phyloP scores from a whole-genome alignment of 2,113 vertebrate genomes.

The Pseudonaja textilis region DNA sequence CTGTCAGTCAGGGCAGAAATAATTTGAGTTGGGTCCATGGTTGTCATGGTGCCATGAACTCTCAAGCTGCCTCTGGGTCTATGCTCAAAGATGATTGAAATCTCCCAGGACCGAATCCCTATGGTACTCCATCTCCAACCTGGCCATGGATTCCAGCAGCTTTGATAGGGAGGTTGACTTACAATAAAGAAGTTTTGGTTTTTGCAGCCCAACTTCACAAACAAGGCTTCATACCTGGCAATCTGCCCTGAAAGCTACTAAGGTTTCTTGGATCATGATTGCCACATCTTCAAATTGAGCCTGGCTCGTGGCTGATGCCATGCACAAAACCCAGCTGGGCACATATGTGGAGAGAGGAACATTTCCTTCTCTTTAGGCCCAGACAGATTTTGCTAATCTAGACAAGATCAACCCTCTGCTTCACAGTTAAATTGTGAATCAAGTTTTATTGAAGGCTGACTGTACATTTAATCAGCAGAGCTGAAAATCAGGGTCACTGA shows the following conservation, averaged over 20 bases:
- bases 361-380: not conserved
- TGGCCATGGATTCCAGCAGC: not conserved
- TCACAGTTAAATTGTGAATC: not conserved
- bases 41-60: not conserved
- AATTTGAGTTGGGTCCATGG: not conserved
- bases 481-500: not conserved
- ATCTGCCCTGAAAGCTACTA: not conserved
- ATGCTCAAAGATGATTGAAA: not conserved
- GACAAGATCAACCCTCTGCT: not conserved
- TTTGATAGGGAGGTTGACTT: not conserved
- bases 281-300: not conserved
- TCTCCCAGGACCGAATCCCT: not conserved
- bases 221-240: not conserved
- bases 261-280: not conserved
- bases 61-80: not conserved
- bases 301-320: not conserved
- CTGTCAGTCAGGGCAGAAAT: not conserved
- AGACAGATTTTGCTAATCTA: not conserved
- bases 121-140: not conserved
- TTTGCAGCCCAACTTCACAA: not conserved
- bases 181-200: not conserved
- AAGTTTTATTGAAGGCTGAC: not conserved
- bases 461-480: not conserved
- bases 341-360: not conserved
- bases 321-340: not conserved